Evolutionary conservation across 2,113 vertebrate genomes (phyloP), one percentile per base, ranked within the genome.

Genomic region (Tonatia bakeri): DNA sequence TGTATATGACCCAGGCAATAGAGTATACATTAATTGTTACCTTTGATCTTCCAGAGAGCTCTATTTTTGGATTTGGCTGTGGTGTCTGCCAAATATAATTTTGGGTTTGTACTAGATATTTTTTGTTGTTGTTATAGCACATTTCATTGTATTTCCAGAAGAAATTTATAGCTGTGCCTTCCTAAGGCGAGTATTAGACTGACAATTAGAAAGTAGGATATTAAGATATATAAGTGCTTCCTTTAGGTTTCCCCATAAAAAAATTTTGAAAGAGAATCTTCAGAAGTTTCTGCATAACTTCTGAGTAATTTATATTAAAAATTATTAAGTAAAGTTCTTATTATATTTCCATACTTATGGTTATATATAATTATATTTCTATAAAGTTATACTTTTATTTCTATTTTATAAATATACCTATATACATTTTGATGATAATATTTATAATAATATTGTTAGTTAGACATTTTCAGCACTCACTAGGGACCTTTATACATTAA

Each of bases 61-160:
- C 54, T 94, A 75, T 95, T 97, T 96, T 75, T 69, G 50, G 93
- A 87, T 79, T 91, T 70, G 61, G 86, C 40, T 56, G 9, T 92
- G 50, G 88, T 86, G 17, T 92, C 59, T 96, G 89, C 94, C 95
- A 97, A 95, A 94, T 96, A 56, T 84, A 94, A 97, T 96, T 90
- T 84, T 0, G 24, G 36, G 79, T 87, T 95, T 96, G n/a, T 77
- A 69, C 4, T 69, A 85, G 3, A 67, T 76, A 72, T 72, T 56
- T 95, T 69, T 52, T 86, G 31, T 64, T 90, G 36, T 67, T 94
- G 26, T 88, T 89, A 11, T 77, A 64, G 38, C 10, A 56, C 73
- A 22, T 45, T 95, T 77, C 22, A 67, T 76, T 94, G 17, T 83
- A 45, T 15, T 86, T 88, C n/a, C n/a, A 45, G 70, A 77, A 77